Evolutionary conservation across 2,797 vertebrate genomes (phyloP).

Genomic region (Vireo griseus): DNA sequence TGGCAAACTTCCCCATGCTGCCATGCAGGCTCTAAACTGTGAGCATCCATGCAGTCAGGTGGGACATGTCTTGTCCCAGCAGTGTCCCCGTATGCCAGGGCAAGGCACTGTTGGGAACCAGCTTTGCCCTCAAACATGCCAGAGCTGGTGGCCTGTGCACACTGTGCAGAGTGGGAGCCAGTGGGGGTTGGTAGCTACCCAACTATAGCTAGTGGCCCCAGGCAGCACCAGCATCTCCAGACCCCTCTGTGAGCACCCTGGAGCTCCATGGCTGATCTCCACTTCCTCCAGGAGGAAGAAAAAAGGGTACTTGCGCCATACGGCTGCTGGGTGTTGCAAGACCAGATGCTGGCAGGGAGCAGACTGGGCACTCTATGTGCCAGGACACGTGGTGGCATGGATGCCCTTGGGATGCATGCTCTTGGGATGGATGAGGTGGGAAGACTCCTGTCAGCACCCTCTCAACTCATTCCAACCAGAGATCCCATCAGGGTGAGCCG

Average conservation of each 20-base stretch:
- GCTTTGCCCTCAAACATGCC: neutral
- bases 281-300: neutral
- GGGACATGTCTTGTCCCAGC: neutral
- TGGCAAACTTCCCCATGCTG: neutral
- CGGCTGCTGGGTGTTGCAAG: neutral
- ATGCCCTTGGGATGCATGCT: neutral
- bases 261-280: neutral
- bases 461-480: neutral
- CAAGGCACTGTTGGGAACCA: neutral
- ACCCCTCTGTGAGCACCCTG: neutral
- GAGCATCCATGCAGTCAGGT: neutral
- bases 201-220: neutral
- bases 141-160: neutral
- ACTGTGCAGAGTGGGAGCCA: neutral
- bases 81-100: neutral
- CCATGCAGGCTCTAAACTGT: neutral
- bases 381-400: neutral
- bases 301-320: neutral
- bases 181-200: neutral
- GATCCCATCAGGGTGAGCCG: fast-evolving
- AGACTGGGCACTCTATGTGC: neutral
- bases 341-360: neutral
- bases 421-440: neutral
- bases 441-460: neutral
- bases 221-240: neutral